phyloP scores from a whole-genome alignment of 1,140 invertebrate genomes.

The Habropoda laboriosa region DNA sequence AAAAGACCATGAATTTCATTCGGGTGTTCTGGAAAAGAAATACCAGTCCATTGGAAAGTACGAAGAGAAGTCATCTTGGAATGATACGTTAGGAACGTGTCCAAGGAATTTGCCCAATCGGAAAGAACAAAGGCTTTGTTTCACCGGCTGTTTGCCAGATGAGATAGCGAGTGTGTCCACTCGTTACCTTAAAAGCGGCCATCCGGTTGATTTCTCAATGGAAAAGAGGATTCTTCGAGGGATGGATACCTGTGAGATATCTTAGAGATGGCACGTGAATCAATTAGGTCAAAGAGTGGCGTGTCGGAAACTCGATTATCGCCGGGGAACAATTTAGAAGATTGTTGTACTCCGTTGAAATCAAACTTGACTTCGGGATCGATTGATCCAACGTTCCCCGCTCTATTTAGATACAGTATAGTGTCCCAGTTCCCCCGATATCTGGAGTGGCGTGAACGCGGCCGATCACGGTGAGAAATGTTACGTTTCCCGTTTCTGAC shows the following conservation, averaged over 20 bases:
- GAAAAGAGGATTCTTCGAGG: neutral
- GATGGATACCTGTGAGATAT: neutral
- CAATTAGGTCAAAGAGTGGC: constrained; percentile 9
- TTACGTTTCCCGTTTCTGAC: too few relatives aligned
- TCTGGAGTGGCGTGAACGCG: neutral
- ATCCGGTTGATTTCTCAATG: neutral
- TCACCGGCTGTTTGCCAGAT: neutral
- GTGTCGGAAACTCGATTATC: neutral
- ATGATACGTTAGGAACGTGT: too few relatives aligned
- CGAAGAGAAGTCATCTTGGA: too few relatives aligned
- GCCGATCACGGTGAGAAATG: too few relatives aligned
- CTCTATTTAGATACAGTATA: constrained; percentile 8
- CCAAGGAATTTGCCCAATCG: neutral
- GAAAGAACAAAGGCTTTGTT: neutral
- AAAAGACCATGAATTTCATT: neutral
- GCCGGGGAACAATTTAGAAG: neutral
- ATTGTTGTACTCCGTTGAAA: neutral
- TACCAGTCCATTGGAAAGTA: too few relatives aligned
- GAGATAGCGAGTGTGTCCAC: neutral
- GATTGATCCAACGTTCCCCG: neutral
- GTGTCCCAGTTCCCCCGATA: constrained; percentile 10
- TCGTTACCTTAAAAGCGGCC: constrained; percentile 14
- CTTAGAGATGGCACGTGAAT: neutral
- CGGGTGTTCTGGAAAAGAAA: neutral
- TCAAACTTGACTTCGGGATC: constrained; percentile 15